phyloP scores from a whole-genome alignment of 2,113 vertebrate species.

The Nesoenas mayeri region DNA sequence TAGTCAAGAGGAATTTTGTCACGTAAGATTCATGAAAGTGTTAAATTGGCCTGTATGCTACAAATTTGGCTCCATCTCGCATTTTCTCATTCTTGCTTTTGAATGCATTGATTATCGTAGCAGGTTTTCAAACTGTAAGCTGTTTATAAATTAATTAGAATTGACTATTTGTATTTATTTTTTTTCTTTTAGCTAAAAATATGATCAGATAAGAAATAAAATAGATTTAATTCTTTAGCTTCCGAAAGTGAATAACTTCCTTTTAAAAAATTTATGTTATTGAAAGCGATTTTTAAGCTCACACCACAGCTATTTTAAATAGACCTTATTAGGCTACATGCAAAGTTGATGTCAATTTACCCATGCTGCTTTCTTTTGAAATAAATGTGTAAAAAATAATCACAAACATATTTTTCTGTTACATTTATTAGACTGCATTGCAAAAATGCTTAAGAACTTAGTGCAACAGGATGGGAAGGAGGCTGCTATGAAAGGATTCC shows the following conservation, averaged over 20 bases:
- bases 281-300: background rate
- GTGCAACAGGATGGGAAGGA: background rate
- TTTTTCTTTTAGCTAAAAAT: background rate
- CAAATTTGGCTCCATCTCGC: background rate
- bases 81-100: background rate
- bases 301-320: conserved; percentile 35
- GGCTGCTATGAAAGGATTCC: conserved; percentile 40
- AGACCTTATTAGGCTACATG: background rate
- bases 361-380: conserved; percentile 53
- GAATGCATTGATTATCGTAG: background rate
- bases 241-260: background rate
- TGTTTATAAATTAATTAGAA: background rate
- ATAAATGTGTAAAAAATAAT: conserved; percentile 55
- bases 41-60: background rate
- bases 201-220: background rate
- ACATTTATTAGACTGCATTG: conserved; percentile 52
- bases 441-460: conserved; percentile 45
- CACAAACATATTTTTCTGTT: conserved; percentile 54
- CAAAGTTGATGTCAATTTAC: conserved; percentile 48
- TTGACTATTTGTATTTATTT: background rate
- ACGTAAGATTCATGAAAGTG: background rate
- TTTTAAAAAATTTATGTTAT: background rate
- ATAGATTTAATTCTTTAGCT: background rate
- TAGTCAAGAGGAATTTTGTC: background rate
- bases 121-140: background rate